phyloP scores from a whole-genome alignment of 2,888 invertebrate species.

The Schrankia costaestrigalis region DNA sequence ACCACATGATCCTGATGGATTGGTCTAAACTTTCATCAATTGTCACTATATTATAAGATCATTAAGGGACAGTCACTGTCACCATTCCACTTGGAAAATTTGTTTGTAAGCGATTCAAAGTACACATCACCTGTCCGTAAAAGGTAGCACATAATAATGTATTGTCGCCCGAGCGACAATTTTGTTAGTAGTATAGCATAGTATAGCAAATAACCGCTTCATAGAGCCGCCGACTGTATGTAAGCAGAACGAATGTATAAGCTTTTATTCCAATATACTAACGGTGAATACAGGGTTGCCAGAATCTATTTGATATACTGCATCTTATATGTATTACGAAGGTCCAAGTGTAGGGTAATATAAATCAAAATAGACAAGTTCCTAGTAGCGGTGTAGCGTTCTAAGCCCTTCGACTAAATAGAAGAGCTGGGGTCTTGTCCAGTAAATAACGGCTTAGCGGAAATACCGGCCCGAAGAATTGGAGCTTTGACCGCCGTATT shows the following conservation, averaged over 20 bases:
- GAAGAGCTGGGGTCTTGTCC: constrained; percentile 13
- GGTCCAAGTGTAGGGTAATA: constrained; percentile 1
- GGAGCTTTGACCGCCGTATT: constrained; percentile 7
- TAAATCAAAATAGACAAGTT: constrained; percentile 11
- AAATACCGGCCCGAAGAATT: constrained; percentile 6
- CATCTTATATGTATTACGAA: constrained; percentile 1
- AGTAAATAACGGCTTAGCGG: constrained; percentile 16
- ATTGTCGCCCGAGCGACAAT: too few relatives aligned
- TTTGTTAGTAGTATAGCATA: too few relatives aligned
- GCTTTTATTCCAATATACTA: constrained; percentile 19
- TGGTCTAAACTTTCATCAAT: too few relatives aligned
- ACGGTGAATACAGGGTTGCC: constrained; percentile 16
- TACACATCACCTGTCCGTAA: too few relatives aligned
- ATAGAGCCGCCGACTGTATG: constrained; percentile 14
- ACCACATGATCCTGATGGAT: too few relatives aligned
- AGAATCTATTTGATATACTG: constrained; percentile 8
- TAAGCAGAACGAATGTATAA: constrained; percentile 10
- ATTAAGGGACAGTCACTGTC: too few relatives aligned
- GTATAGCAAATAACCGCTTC: constrained; percentile 23
- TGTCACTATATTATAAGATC: too few relatives aligned
- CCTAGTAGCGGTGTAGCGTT: constrained; percentile 3
- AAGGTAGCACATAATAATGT: too few relatives aligned
- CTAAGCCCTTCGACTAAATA: constrained; percentile 5
- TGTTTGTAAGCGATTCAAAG: too few relatives aligned
- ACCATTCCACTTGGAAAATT: too few relatives aligned